Base-by-base conservation (phyloP, 2,888 invertebrate species). In the Dolichopus griseipennis region DNA sequence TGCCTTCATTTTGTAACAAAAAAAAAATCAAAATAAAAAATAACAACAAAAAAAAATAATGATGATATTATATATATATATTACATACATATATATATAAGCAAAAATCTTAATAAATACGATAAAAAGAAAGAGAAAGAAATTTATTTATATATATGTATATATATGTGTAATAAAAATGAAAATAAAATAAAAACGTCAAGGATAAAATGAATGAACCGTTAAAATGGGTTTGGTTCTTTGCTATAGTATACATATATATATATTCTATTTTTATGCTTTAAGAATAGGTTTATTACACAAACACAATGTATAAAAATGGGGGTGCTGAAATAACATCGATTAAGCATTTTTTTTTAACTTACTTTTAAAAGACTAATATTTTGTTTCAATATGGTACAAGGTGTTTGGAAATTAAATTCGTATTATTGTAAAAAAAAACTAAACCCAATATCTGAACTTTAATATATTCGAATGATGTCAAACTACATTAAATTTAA, bases 191-290 rank as follows among this genome's bases (percentile, higher is more conserved):
- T 52, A 52, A 18, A 12, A 41, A 41, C 41, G 18, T 18, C 52
- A 52, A 52, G 52, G 18, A 52, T 52, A 52, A 18, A 52, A 52
- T 41, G 52, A 52, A 52, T 52, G 52, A 52, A 52, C 52, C 52
- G 52, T 52, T 52, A 52, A 52, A 52, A 52, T 52, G 52, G 52
- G 52, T 52, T 52, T 52, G 52, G 52, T 52, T 52, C 52, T 18
- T 8, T 37, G 37, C 12, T 52, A 52, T 9, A 9, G 12, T 9
- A 3, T 12, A 9, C 12, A 43, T 43, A 43, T 15, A 43, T 15
- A 15, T 43, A 43, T 18, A 52, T 52, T n/a, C 52, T 52, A 52
- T n/a, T 12, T 18, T 18, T 15, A n/a, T 52, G 15, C 15, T 37
- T 8, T 37, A 52, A 12, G n/a, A 6, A 15, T 52, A 52, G 15